phyloP scores from a whole-genome alignment of 1,140 invertebrate species.

The Sweltsa coloradensis region DNA sequence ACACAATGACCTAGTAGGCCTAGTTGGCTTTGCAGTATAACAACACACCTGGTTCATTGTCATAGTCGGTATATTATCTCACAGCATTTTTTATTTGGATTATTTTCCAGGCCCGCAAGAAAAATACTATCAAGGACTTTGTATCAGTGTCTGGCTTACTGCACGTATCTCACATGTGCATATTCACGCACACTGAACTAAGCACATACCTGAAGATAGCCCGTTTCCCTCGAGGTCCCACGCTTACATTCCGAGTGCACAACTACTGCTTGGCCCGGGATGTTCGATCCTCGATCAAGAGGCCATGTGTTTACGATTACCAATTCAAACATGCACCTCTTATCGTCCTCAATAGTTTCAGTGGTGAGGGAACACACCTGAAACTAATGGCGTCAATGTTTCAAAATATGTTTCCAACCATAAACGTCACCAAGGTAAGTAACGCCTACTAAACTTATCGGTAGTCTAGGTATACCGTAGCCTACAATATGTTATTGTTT shows the following conservation, averaged over 20 bases:
- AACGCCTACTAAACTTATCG: conserved; percentile 1
- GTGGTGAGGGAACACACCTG: conserved; percentile 70
- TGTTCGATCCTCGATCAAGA: conserved; percentile 70
- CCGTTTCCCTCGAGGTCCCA: conserved; percentile 69
- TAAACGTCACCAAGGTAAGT: conserved; percentile 77
- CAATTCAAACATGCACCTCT: conserved; percentile 79
- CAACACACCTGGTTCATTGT: too few species aligned
- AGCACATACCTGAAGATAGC: conserved; percentile 73
- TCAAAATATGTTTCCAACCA: conserved; percentile 97
- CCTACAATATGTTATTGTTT: background rate
- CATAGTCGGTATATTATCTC: too few species aligned
- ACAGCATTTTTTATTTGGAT: conserved; percentile 15
- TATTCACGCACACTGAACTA: conserved; percentile 73
- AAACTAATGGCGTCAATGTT: conserved; percentile 91
- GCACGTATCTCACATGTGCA: conserved; percentile 80
- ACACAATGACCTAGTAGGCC: too few species aligned
- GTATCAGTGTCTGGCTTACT: conserved; percentile 74
- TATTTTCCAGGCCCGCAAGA: conserved; percentile 59
- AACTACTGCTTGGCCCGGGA: conserved; percentile 76
- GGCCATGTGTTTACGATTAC: conserved; percentile 67
- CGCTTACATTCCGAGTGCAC: conserved; percentile 73
- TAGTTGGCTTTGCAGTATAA: too few species aligned
- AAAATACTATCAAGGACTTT: conserved; percentile 88
- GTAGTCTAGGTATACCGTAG: too few species aligned
- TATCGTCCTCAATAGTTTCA: conserved; percentile 89